These are phyloP conservation scores for Dromaius novaehollandiae DNA, from an alignment of 2,113 vertebrate species.

Conservation along the genomic window DNA sequence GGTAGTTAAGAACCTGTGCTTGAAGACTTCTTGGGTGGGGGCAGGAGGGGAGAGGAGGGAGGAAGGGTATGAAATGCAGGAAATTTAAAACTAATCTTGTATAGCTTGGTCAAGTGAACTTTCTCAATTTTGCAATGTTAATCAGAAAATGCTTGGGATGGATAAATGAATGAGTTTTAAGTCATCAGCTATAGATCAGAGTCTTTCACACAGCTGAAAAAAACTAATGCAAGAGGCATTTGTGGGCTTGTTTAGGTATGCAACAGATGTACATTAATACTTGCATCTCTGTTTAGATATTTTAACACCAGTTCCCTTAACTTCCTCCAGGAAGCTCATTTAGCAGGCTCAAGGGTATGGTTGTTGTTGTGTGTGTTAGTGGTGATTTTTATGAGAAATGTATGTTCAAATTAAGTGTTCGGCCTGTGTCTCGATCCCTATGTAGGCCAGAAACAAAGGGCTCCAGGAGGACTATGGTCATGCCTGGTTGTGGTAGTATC, in stretches of 20 bases:
- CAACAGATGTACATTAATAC: not conserved
- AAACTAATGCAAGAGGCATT: not conserved
- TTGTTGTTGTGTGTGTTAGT: not conserved
- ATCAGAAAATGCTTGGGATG: not conserved
- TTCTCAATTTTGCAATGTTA: not conserved
- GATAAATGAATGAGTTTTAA: not conserved
- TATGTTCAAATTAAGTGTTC: not conserved
- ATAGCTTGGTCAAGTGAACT: not conserved
- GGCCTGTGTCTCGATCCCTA: not conserved
- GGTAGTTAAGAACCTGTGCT: not conserved
- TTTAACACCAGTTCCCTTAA: not conserved
- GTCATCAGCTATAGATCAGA: not conserved
- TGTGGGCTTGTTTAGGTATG: not conserved
- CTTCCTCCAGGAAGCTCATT: not conserved
- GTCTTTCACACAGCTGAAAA: not conserved
- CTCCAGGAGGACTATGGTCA: not conserved
- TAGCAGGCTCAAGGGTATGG: not conserved
- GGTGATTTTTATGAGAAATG: not conserved
- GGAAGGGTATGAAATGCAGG: not conserved
- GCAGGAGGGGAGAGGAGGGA: no score
- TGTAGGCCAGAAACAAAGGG: not conserved
- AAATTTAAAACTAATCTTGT: not conserved
- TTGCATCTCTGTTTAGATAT: not conserved
- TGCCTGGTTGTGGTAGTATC: not conserved
- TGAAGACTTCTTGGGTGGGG: fast-evolving